Evolutionary conservation across 2,797 vertebrate genomes (phyloP).

Genomic region (Eulemur rubriventer): DNA sequence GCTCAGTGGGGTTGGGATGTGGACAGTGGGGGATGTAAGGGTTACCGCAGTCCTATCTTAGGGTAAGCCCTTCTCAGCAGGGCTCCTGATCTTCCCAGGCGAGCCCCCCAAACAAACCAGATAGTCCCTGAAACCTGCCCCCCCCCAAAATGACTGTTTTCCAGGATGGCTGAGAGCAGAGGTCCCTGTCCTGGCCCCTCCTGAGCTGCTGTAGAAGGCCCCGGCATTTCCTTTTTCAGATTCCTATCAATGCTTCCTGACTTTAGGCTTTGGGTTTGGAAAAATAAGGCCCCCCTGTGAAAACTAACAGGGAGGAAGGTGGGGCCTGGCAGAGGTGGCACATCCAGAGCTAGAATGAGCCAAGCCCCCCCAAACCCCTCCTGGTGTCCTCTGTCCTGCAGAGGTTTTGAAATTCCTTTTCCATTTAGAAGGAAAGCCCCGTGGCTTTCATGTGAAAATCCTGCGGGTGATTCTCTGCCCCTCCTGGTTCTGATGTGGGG

Average conservation of each 20-base stretch:
- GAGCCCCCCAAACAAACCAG: neutral
- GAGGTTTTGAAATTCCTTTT: constrained; percentile 76
- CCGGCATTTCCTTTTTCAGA: neutral
- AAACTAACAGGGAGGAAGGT: neutral
- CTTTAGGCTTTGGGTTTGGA: neutral
- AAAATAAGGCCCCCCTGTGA: neutral
- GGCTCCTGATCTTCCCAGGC: neutral
- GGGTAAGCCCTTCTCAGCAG: neutral
- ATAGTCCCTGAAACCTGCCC: neutral
- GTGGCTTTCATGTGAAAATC: constrained; percentile 77
- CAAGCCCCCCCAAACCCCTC: neutral
- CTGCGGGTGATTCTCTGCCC: constrained; percentile 75
- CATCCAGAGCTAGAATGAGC: constrained; percentile 8
- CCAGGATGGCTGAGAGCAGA: neutral
- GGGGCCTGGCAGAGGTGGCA: neutral
- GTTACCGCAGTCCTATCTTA: neutral
- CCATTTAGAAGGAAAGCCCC: constrained; percentile 76
- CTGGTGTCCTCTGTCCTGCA: constrained; percentile 63
- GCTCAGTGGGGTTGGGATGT: neutral
- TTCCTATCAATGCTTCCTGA: neutral
- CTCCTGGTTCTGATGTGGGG: constrained; percentile 71
- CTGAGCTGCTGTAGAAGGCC: neutral
- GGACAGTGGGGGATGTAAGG: neutral
- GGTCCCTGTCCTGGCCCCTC: neutral
- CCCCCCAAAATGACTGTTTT: neutral